These are phyloP conservation scores for Garrulus glandarius DNA, from an alignment of 2,797 vertebrate genomes.

Conservation along the genomic window DNA sequence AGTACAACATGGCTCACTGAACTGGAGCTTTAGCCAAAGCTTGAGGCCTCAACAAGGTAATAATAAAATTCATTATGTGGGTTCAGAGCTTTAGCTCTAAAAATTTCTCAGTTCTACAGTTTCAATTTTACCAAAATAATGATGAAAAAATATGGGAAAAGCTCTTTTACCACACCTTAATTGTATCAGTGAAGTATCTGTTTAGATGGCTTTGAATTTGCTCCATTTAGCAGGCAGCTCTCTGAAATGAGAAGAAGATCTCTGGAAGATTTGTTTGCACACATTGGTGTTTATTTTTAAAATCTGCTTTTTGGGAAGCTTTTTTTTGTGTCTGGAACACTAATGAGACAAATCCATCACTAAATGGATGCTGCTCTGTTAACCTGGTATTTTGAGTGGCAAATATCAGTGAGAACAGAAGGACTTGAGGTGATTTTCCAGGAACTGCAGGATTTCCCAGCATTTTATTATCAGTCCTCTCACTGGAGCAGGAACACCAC, in stretches of 20 bases:
- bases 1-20: constrained; percentile 20
- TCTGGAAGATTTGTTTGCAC: background rate
- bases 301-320: background rate
- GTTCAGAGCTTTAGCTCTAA: background rate
- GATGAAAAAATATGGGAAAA: background rate
- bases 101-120: background rate
- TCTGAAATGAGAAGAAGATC: background rate
- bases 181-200: background rate
- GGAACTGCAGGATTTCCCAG: background rate
- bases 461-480: background rate
- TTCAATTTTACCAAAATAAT: background rate
- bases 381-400: background rate
- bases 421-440: background rate
- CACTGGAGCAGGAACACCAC: background rate
- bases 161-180: background rate
- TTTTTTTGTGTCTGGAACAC: background rate
- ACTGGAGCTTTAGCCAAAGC: background rate
- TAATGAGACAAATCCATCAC: background rate
- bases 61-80: background rate
- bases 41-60: constrained; percentile 25
- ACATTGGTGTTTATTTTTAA: accelerated
- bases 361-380: background rate
- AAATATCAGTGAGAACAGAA: background rate
- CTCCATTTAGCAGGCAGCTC: background rate
- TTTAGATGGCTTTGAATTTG: background rate